Conservation (phyloP, 2,797 vertebrate species). For the Pantherophis vulpinus region DNA sequence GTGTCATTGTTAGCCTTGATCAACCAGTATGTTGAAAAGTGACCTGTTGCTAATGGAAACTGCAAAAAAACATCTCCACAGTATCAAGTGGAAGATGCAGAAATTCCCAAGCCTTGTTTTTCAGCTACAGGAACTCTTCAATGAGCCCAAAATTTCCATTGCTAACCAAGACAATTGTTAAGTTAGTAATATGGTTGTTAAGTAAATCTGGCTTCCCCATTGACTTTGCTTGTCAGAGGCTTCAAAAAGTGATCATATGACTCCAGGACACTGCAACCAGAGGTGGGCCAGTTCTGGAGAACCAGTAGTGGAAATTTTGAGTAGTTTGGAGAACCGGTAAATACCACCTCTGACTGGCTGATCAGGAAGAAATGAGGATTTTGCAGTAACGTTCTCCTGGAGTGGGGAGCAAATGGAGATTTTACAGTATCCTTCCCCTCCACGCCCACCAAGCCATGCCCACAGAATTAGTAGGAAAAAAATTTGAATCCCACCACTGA, state of each 20-base stretch:
- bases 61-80: neutral
- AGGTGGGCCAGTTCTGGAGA: no score
- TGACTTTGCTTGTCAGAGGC: neutral
- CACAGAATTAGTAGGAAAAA: no score
- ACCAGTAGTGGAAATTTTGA: no score
- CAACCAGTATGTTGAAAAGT: neutral
- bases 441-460: no score
- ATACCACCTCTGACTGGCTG: no score
- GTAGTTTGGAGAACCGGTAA: no score
- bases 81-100: neutral
- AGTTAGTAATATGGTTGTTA: neutral
- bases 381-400: no score
- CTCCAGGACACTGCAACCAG: neutral
- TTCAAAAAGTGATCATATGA: neutral
- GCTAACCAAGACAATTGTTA: neutral
- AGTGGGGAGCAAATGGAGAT: no score
- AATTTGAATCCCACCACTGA: no score
- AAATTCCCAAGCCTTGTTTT: neutral
- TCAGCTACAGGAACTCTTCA: neutral
- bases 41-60: neutral
- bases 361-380: no score
- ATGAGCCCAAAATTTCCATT: neutral
- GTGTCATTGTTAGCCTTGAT: neutral
- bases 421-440: no score
- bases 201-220: neutral